Percentiles rank a stretch among this genome's conserved stretches.
Conservation (phyloP, 2,888 invertebrate genomes). For the Quadriops clusia region DNA sequence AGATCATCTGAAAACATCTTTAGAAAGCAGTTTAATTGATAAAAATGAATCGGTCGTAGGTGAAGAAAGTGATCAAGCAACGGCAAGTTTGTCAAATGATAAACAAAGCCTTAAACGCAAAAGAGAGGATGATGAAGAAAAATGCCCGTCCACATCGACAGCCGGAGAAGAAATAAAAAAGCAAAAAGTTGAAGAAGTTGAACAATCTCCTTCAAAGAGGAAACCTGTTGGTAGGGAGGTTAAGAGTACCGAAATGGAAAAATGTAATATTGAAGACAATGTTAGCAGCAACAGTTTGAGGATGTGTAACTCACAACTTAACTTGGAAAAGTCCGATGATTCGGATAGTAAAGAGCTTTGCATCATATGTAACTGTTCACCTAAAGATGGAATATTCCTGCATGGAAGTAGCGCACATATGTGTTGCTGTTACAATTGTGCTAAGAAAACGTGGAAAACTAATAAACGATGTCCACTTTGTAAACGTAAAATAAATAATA, state of each 20-base stretch:
- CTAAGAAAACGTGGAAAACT: slow-evolving; percentile 51
- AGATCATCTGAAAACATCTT: slow-evolving; percentile 18
- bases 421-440: slow-evolving; percentile 61
- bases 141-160: too few relatives aligned
- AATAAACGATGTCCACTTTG: slow-evolving; percentile 56
- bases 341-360: slow-evolving; percentile 39
- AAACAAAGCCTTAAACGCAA: too few relatives aligned
- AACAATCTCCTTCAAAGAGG: not conserved
- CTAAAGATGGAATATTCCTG: slow-evolving; percentile 56
- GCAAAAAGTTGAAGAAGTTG: slow-evolving; percentile 6
- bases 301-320: too few relatives aligned
- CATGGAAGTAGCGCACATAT: slow-evolving; percentile 55
- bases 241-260: slow-evolving; percentile 1
- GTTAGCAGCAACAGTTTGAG: too few relatives aligned
- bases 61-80: slow-evolving; percentile 8
- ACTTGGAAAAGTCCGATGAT: slow-evolving; percentile 8
- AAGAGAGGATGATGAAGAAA: too few relatives aligned
- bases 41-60: slow-evolving; percentile 1
- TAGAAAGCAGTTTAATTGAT: too few relatives aligned
- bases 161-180: slow-evolving; percentile 3
- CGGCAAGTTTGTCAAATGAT: slow-evolving; percentile 4
- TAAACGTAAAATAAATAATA: slow-evolving; percentile 54
- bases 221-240: too few relatives aligned
- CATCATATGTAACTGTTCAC: slow-evolving; percentile 48
- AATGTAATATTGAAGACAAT: too few relatives aligned